A percentile compares a stretch with the other conserved stretches of the same genome.
Evolutionary conservation across 2,888 invertebrate genomes (phyloP).

Genomic region (Cryptophagus acutangulus): DNA sequence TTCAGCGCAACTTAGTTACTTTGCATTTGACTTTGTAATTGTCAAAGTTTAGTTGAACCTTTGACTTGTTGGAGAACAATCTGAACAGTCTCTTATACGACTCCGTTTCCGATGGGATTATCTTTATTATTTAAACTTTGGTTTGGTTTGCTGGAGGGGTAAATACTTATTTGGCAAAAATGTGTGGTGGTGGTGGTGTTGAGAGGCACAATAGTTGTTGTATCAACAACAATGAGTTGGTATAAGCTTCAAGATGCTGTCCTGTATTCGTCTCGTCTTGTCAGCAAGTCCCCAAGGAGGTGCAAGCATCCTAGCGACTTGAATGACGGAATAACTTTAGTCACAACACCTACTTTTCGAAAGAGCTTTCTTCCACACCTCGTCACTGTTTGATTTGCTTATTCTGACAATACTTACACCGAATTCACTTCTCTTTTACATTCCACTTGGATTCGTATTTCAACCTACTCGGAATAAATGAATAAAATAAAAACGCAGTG

Average conservation of each 20-base stretch:
- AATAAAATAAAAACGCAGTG: constrained; percentile 6
- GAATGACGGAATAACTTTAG: constrained; percentile 44
- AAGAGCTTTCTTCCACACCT: constrained; percentile 34
- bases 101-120: no score
- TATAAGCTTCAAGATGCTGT: constrained; percentile 33
- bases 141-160: no score
- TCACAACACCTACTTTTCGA: constrained; percentile 38
- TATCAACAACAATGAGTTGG: no score
- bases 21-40: no score
- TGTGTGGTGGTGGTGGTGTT: no score
- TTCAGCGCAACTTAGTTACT: neutral
- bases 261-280: constrained; percentile 40
- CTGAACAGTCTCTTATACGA: no score
- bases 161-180: no score
- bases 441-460: constrained; percentile 18
- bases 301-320: constrained; percentile 38
- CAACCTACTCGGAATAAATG: neutral
- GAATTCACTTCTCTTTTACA: constrained; percentile 23
- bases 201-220: no score
- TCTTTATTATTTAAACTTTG: no score
- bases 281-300: constrained; percentile 35
- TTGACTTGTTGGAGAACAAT: no score
- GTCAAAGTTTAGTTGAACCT: no score
- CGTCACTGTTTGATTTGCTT: constrained; percentile 39
- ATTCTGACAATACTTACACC: constrained; percentile 33